Base-by-base conservation (phyloP, 2,888 invertebrate species). In the Drosophila dives region DNA sequence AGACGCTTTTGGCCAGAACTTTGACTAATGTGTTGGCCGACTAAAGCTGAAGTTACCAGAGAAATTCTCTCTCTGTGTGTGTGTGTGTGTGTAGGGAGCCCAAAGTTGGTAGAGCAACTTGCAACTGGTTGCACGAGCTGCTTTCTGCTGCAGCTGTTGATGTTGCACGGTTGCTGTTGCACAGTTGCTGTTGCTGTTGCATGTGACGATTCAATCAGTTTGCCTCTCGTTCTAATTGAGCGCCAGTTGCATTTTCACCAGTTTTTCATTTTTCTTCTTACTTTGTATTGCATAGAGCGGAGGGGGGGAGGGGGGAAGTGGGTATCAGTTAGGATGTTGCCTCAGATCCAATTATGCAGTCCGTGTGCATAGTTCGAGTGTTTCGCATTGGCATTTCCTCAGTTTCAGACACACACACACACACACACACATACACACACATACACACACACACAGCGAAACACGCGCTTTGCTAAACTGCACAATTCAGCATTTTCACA, bases 221-320 rank as follows among this genome's bases (percentile, higher is more conserved):
- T 51, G 66, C 49, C 79, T 80, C 75, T 86, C 80, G 77, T 68
- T 80, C 87, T 83, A 83, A 83, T 86, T 86, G 80, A 81, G 84
- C 77, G 64, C 72, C 67, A 68, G 72, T 54, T 74, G 65, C 68
- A 72, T 53, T 49, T 67, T 12, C n/a, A 15, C 20, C 17, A 49
- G 11, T 17, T 20, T 15, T 32, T 17, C 12, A 17, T 12, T 20
- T 5, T n/a, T 17, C 29, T 5, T 3, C 2, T 15, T 8, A 5
- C n/a, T 2, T 34, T 48, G 12, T 8, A n/a, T 17, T n/a, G 23
- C 29, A 5, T 5, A 29, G 29, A 29, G n/a, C n/a, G 5, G 5
- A 0, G 3, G 29, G 29, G 29, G 5, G 29, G 6, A 5, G 29
- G 29, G 2, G 17, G 38, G 34, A 11, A 7, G 17, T 6, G 26